Evolutionary conservation across 1,140 invertebrate genomes (phyloP).

Genomic region (Babylonia areolata): DNA sequence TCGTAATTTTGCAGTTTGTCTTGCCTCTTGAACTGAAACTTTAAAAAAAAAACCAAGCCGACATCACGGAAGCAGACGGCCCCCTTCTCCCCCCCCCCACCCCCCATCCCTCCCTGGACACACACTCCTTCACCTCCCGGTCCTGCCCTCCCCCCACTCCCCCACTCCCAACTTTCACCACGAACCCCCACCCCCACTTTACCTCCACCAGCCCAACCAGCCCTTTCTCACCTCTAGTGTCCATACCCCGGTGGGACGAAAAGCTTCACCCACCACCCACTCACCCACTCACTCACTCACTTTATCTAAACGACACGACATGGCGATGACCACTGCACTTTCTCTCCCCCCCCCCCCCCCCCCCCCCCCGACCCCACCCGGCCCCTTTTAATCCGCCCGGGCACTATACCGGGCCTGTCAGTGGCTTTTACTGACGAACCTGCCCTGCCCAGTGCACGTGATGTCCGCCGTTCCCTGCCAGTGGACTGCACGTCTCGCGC

Average conservation of each 20-base stretch:
- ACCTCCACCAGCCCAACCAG: background rate
- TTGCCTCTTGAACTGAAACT: too few relatives aligned
- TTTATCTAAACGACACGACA: background rate
- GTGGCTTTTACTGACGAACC: too few relatives aligned
- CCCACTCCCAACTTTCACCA: background rate
- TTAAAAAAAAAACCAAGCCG: too few relatives aligned
- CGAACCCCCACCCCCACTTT: background rate
- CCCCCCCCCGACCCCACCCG: background rate
- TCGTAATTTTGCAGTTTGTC: too few relatives aligned
- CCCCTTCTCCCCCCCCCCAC: background rate
- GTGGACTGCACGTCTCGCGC: background rate
- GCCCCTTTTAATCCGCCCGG: too few relatives aligned
- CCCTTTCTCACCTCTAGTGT: too few relatives aligned
- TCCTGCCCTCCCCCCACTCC: background rate
- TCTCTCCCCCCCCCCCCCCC: background rate
- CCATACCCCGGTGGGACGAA: too few relatives aligned
- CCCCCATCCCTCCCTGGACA: background rate
- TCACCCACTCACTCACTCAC: background rate
- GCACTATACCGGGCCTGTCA: too few relatives aligned
- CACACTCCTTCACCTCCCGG: background rate
- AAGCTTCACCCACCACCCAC: background rate
- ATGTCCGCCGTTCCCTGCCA: too few relatives aligned
- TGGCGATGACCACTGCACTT: background rate
- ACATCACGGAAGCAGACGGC: too few relatives aligned
- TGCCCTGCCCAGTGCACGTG: too few relatives aligned